Evolutionary conservation across 2,113 vertebrate species (phyloP).

Genomic region (Larimichthys crocea): DNA sequence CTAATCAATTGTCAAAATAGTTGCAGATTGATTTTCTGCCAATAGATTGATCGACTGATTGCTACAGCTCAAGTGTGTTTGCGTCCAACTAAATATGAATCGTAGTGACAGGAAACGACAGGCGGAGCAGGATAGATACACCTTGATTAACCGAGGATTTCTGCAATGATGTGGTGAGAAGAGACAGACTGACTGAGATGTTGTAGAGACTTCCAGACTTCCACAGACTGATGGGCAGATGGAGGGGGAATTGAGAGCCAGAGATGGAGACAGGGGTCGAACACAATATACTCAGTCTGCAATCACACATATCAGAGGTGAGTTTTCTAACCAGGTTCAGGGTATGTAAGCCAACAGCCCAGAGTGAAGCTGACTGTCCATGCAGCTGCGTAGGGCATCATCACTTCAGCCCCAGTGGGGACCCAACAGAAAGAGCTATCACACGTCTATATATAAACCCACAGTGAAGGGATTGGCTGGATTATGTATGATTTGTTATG

Average conservation of each 20-base stretch:
- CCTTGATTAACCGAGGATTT: slow-evolving; percentile 4
- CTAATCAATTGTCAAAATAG: neutral
- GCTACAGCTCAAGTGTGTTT: neutral
- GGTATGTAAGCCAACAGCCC: slow-evolving; percentile 32
- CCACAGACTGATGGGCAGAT: slow-evolving; percentile 31
- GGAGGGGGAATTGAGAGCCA: slow-evolving; percentile 11
- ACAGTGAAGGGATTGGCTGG: slow-evolving; percentile 57
- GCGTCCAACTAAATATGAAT: neutral
- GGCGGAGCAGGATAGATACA: slow-evolving; percentile 7
- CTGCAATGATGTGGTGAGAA: neutral
- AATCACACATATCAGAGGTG: slow-evolving; percentile 46
- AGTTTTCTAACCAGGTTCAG: slow-evolving; percentile 13
- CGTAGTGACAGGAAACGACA: neutral
- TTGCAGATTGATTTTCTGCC: neutral
- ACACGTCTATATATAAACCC: slow-evolving; percentile 70
- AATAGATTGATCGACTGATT: neutral
- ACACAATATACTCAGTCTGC: slow-evolving; percentile 27
- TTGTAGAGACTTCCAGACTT: slow-evolving; percentile 26
- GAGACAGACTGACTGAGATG: slow-evolving; percentile 9
- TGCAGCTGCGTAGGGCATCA: slow-evolving; percentile 37
- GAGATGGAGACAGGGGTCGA: slow-evolving; percentile 3
- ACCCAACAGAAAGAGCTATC: slow-evolving; percentile 36
- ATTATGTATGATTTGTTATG: slow-evolving; percentile 67
- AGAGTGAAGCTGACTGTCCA: slow-evolving; percentile 44
- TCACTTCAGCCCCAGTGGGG: slow-evolving; percentile 38